Base-by-base conservation (phyloP, 2,888 invertebrate genomes). In the Dorcus parallelipipedus region DNA sequence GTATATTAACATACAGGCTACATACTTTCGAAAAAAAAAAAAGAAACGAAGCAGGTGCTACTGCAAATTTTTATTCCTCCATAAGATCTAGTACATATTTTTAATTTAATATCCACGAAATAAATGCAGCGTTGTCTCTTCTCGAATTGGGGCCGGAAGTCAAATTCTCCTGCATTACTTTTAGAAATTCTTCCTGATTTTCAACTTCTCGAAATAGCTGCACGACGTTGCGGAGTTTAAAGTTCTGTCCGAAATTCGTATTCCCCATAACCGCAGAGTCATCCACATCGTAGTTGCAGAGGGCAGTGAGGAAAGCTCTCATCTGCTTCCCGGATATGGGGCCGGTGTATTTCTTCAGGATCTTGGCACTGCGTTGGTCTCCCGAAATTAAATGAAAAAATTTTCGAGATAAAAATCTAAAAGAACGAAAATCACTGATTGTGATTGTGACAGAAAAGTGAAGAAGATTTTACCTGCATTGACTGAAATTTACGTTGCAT, bases 271-370 rank as follows among this genome's bases (percentile, higher is more conserved):
- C 14, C 1, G 14, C 1, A 1, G 14, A 52, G 14, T 64, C 63
- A 38, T 64, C 54, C 26, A 64, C 61, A 20, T 64, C 58, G 49
- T 59, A 58, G 9, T 61, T 58, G 10, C 43, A 20, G 23, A 64
- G 41, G 2, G 63, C 58, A 1, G 54, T 20, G 41, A 64, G 58
- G n/a, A 64, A 52, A 1, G 61, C 63, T 23, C 51, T 60, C 61
- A 64, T 60, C 42, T 64, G 64, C 23, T 62, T 54, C 2, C 38
- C 51, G 2, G 60, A 60, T 53, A 64, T 64, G 7, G 64, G 64
- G n/a, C 64, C 64, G 1, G 56, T 52, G 41, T 64, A 63, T 41
- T 56, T 61, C 43, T 58, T 62, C 58, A 56, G 58, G 2, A 59
- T 49, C 5, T 43, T 53, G 6, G 58, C 60, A 9, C 17, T 47